These are phyloP conservation scores for Epirrhoe tristata DNA, from an alignment of 2,888 invertebrate species.

Conservation along the genomic window DNA sequence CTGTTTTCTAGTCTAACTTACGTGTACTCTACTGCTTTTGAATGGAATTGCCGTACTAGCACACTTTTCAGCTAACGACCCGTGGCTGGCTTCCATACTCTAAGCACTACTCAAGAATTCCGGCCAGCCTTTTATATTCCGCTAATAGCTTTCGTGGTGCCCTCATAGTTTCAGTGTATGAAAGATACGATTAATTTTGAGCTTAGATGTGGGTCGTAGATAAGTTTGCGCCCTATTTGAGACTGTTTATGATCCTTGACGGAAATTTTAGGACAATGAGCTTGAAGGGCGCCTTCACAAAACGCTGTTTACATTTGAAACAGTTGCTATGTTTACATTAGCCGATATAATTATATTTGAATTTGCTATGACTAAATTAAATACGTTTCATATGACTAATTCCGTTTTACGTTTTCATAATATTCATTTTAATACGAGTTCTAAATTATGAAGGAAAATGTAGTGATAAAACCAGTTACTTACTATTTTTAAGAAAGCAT, in stretches of 20 bases:
- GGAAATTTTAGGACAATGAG: conserved; percentile 6
- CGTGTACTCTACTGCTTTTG: conserved; percentile 28
- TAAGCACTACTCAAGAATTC: conserved; percentile 55
- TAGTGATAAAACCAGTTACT: too few relatives aligned
- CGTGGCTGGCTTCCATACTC: conserved; percentile 37
- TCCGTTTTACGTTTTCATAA: too few relatives aligned
- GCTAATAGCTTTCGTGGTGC: conserved; percentile 56
- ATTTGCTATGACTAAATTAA: neutral
- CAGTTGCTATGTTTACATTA: neutral
- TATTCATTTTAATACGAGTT: too few relatives aligned
- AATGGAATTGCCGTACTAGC: conserved; percentile 38
- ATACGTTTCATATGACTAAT: too few relatives aligned
- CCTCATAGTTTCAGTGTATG: conserved; percentile 48
- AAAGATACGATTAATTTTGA: conserved; percentile 50
- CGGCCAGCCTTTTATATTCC: conserved; percentile 60
- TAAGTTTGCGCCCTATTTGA: conserved; percentile 42
- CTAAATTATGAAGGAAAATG: too few relatives aligned
- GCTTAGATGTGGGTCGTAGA: conserved; percentile 44
- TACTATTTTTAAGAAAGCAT: too few relatives aligned
- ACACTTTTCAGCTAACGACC: conserved; percentile 43
- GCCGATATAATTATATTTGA: neutral
- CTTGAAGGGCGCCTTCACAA: neutral
- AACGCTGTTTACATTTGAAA: neutral
- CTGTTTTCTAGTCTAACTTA: conserved; percentile 11
- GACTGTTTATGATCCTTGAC: conserved; percentile 33